Conservation (phyloP, 1,140 invertebrate species). For the Hypothenemus hampei region DNA sequence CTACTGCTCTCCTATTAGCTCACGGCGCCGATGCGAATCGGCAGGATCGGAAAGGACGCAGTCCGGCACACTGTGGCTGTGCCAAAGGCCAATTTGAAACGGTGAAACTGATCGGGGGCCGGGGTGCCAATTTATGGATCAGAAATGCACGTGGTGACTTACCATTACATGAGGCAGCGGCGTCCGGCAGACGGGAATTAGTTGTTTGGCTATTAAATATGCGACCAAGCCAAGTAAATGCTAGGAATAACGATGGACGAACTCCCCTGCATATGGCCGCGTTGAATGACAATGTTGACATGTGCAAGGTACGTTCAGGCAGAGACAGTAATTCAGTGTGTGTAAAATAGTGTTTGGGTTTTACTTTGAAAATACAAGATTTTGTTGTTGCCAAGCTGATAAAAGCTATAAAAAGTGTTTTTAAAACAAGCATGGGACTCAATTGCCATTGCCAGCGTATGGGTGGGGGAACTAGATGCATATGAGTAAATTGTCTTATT, state of each 20-base stretch:
- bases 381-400: no score
- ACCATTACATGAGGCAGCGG: slow-evolving; percentile 91
- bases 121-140: slow-evolving; percentile 88
- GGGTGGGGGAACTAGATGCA: no score
- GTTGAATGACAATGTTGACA: slow-evolving; percentile 88
- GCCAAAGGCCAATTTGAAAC: slow-evolving; percentile 92
- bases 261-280: slow-evolving; percentile 92
- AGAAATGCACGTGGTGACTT: slow-evolving; percentile 81
- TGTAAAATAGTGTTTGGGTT: not conserved
- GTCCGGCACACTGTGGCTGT: slow-evolving; percentile 78
- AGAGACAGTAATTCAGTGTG: no score
- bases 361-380: no score
- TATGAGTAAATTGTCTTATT: not conserved
- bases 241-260: slow-evolving; percentile 87
- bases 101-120: slow-evolving; percentile 67
- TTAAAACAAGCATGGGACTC: no score
- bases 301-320: slow-evolving; percentile 79
- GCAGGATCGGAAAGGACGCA: slow-evolving; percentile 88
- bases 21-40: slow-evolving; percentile 86
- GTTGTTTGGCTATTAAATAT: slow-evolving; percentile 81
- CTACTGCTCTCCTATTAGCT: slow-evolving; percentile 81
- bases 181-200: slow-evolving; percentile 81
- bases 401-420: no score
- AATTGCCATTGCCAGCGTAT: no score
- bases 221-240: slow-evolving; percentile 78